Evolutionary conservation across 2,113 vertebrate genomes (phyloP), one percentile per base, ranked within the genome.

Genomic region (Pionites leucogaster): DNA sequence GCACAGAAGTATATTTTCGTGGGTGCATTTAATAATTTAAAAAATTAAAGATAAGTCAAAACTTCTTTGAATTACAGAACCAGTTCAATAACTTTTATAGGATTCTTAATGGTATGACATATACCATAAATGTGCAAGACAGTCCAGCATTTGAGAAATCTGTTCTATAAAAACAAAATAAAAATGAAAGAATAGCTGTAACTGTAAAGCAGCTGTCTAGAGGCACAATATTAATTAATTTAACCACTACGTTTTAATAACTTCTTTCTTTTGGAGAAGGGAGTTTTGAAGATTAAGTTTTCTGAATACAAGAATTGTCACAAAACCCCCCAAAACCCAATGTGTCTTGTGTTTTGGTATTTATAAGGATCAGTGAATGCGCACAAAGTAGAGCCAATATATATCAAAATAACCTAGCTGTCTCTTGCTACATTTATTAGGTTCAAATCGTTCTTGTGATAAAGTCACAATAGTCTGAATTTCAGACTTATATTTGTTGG

Each of bases 281-380:
- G 3, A 24, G 17, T 62, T 91, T 50, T 74, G 24, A 35, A 57
- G 13, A 63, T 42, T 28, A 78, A 42, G 7, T 70, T 96, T 65
- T 95, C 65, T 85, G 59, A 82, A 17, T 37, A 35, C 14, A 57
- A 59, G 71, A 93, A 49, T 31, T 59, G 27, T 28, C 16, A 42
- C 28, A 64, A 46, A 49, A 8, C 0, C 0, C 3, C 3, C 2
- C 17, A 13, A 39, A 65, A 10, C 63, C 12, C 13, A 52, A 18
- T 7, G 6, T 35, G 4, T 59, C 47, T 52, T 87, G 5, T 41
- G 16, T 64, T 81, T 82, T 42, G 6, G 3, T 71, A 60, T 84
- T 83, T 77, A 23, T 37, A 86, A 65, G 13, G 19, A 47, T 76
- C 47, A 35, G 5, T n/a, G 8, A 72, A 11, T 35, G 5, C 10